phyloP scores from a whole-genome alignment of 2,797 vertebrate species.

The Gymnocypris eckloni region DNA sequence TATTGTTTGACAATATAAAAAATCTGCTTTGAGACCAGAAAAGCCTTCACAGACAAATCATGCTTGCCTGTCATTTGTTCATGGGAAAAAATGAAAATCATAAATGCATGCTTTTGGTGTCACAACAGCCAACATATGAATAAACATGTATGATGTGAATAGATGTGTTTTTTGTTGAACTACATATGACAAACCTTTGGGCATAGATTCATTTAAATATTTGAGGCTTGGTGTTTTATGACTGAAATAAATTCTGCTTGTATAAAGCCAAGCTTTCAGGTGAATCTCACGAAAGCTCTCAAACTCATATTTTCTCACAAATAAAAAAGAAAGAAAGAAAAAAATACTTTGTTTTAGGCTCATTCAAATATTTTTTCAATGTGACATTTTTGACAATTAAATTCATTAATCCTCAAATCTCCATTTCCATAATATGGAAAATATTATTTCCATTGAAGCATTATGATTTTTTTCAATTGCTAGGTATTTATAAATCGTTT shows the following conservation, averaged over 20 bases:
- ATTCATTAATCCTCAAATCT: not conserved
- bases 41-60: not conserved
- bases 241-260: not conserved
- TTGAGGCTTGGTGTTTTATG: not conserved
- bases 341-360: not conserved
- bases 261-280: not conserved
- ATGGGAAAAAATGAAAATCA: not conserved
- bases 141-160: not conserved
- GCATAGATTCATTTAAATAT: not conserved
- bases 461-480: not conserved
- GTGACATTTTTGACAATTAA: not conserved
- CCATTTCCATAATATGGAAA: not conserved
- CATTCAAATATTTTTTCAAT: not conserved
- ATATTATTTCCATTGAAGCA: not conserved
- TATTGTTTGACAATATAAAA: slow-evolving; percentile 58
- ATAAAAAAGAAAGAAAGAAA: not conserved
- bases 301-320: not conserved
- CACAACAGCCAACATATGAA: not conserved
- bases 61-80: not conserved
- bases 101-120: not conserved
- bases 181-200: not conserved
- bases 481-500: not conserved
- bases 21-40: slow-evolving; percentile 18
- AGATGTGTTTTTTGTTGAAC: not conserved
- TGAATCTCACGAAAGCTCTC: not conserved